Percentiles rank a stretch among this genome's conserved stretches.
These are phyloP conservation scores for Zosterops hypoxanthus DNA, from an alignment of 2,113 vertebrate genomes.

Conservation along the genomic window DNA sequence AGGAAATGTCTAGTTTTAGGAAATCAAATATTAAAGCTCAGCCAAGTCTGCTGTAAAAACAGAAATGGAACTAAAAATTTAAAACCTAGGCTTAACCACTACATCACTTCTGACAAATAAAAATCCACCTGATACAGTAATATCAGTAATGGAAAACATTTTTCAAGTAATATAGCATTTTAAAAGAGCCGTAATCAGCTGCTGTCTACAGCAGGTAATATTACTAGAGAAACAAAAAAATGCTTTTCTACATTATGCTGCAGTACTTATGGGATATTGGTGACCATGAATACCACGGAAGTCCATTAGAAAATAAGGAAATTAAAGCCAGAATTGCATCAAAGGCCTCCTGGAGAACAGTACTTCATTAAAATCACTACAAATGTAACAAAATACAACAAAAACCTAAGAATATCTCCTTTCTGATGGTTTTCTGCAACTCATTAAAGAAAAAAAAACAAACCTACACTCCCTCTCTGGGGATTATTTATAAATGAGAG, in stretches of 20 bases:
- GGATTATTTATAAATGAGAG: neutral
- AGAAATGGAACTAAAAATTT: neutral
- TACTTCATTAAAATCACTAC: neutral
- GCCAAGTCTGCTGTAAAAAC: neutral
- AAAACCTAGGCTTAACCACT: neutral
- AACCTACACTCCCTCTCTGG: neutral
- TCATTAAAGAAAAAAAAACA: neutral
- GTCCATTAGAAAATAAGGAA: neutral
- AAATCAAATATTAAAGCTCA: neutral
- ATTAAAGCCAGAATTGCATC: neutral
- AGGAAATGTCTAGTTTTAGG: neutral
- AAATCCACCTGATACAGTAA: neutral
- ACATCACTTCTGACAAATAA: neutral
- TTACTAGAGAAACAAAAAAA: neutral
- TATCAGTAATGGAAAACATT: neutral
- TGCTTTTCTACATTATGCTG: neutral
- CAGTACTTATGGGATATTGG: neutral
- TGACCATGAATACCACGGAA: neutral
- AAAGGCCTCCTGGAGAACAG: neutral
- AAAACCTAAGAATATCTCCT: neutral
- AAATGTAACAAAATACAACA: neutral
- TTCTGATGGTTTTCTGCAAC: neutral
- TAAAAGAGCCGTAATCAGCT: neutral
- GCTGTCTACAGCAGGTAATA: neutral
- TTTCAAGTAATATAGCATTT: neutral